These are phyloP conservation scores for Neoarius graeffei DNA, from an alignment of 2,113 vertebrate species.

Conservation along the genomic window DNA sequence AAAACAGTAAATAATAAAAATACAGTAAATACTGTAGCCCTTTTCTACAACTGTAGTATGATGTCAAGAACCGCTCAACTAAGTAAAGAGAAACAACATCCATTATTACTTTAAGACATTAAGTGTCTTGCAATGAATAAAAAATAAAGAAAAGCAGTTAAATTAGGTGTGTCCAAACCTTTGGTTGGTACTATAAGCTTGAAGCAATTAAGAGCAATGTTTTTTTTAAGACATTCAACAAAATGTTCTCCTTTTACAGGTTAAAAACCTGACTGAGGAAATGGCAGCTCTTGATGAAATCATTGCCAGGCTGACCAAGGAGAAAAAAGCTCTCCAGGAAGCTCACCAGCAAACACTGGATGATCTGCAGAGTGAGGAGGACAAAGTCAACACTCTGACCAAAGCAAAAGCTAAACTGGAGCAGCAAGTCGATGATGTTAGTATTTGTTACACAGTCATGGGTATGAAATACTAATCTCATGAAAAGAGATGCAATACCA, in stretches of 20 bases:
- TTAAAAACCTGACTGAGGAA: constrained; percentile 83
- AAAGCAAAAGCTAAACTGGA: constrained; percentile 80
- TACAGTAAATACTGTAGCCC: too few species aligned
- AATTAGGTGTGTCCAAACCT: too few species aligned
- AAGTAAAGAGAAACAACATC: too few species aligned
- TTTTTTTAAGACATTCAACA: not conserved
- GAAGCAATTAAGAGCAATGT: not conserved
- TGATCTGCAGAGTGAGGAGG: constrained; percentile 80
- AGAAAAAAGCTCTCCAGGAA: constrained; percentile 81
- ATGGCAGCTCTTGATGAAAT: constrained; percentile 79
- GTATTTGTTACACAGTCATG: constrained; percentile 35
- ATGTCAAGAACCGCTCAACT: too few species aligned
- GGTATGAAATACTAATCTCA: not conserved
- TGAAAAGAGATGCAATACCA: not conserved
- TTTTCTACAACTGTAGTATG: too few species aligned
- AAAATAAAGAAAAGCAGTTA: too few species aligned
- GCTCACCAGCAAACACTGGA: constrained; percentile 80
- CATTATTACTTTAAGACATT: too few species aligned
- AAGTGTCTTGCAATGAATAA: too few species aligned
- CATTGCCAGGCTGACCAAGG: constrained; percentile 80
- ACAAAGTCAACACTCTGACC: constrained; percentile 78
- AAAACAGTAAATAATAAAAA: too few species aligned
- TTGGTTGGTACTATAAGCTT: not conserved
- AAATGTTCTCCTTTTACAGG: constrained; percentile 50
- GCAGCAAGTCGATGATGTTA: constrained; percentile 80